Conservation (phyloP, 1,140 invertebrate species). For the Temnothorax longispinosus region DNA sequence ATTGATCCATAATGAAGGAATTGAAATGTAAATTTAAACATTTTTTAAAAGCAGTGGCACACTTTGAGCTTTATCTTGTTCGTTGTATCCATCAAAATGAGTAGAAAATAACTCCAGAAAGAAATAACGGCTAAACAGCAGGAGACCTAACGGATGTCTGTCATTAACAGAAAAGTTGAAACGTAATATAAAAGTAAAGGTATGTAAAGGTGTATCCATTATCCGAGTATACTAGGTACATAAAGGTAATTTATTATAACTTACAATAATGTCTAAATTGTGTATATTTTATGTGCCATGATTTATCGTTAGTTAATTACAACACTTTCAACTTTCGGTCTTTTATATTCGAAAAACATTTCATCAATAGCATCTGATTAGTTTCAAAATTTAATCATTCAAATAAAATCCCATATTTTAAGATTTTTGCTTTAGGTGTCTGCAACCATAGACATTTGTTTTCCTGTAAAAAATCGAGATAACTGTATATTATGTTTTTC, state of each 20-base stretch:
- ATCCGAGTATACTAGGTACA: background rate
- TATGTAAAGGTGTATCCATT: background rate
- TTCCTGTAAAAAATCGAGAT: background rate
- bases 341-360: background rate
- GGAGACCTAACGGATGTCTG: background rate
- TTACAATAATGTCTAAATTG: background rate
- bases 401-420: background rate
- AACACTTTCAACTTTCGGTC: background rate
- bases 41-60: background rate
- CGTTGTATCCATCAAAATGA: background rate
- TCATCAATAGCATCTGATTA: background rate
- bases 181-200: background rate
- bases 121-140: background rate
- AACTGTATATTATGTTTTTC: background rate
- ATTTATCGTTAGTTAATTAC: background rate
- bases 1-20: background rate
- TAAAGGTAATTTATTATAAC: background rate
- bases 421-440: background rate
- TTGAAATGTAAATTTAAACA: background rate
- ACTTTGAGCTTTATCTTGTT: background rate
- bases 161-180: background rate
- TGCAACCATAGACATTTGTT: background rate
- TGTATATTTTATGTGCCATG: background rate
- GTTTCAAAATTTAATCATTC: background rate
- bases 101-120: conserved; percentile 7